A percentile compares a stretch with the other conserved stretches of the same genome.
Evolutionary conservation across 2,113 vertebrate species (phyloP).

Genomic region (Strix uralensis): DNA sequence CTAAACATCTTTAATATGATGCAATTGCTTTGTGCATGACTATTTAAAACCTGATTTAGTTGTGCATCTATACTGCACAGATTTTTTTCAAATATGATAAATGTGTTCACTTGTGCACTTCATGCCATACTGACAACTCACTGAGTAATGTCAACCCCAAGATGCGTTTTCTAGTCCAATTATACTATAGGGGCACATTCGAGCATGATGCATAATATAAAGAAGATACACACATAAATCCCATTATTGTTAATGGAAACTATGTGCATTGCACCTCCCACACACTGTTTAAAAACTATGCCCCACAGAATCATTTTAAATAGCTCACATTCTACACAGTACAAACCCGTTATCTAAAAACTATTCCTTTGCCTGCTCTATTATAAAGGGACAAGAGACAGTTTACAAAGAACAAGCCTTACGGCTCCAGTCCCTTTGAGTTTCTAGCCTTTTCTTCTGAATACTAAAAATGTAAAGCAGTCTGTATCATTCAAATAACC

Average conservation of each 20-base stretch:
- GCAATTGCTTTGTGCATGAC: not conserved
- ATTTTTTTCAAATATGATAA: not conserved
- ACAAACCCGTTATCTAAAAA: slow-evolving; percentile 1
- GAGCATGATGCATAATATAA: not conserved
- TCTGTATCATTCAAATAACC: slow-evolving; percentile 31
- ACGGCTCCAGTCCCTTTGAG: not conserved
- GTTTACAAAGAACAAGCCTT: not conserved
- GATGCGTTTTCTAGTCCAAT: not conserved
- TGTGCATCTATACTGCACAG: not conserved
- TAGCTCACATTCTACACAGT: not conserved
- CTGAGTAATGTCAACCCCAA: not conserved
- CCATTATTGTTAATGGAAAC: not conserved
- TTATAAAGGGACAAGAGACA: not conserved
- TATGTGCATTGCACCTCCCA: not conserved
- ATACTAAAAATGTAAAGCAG: slow-evolving; percentile 18
- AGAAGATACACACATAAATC: not conserved
- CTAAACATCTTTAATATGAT: not conserved
- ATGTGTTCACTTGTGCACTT: not conserved
- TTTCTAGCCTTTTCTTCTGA: slow-evolving; percentile 8
- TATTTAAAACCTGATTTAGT: not conserved
- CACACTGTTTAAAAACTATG: not conserved
- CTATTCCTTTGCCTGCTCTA: not conserved
- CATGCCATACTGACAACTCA: not conserved
- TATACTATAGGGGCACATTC: not conserved
- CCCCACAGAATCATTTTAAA: not conserved